phyloP scores from a whole-genome alignment of 1,140 invertebrate species.

The Rhyacophila brunnea region DNA sequence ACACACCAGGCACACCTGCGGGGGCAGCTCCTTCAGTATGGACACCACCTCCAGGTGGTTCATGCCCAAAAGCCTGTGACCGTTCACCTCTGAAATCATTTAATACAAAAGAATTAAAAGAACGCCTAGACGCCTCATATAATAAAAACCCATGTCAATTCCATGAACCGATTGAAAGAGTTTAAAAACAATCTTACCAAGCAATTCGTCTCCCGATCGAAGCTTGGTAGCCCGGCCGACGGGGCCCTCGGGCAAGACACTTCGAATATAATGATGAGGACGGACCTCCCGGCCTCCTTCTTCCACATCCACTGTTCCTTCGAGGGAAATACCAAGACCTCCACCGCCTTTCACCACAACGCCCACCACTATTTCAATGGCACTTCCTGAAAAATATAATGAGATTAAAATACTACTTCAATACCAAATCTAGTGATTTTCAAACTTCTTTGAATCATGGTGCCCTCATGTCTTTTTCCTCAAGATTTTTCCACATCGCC shows the following conservation, averaged over 20 bases:
- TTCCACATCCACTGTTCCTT: slow-evolving; percentile 95
- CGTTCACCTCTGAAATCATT: slow-evolving; percentile 82
- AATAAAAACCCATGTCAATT: background rate
- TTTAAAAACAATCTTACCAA: slow-evolving; percentile 56
- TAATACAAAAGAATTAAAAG: background rate
- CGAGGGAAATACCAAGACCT: slow-evolving; percentile 92
- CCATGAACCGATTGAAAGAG: too few species aligned
- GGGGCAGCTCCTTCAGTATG: slow-evolving; percentile 91
- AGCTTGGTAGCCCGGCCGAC: slow-evolving; percentile 85
- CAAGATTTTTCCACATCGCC: too few species aligned
- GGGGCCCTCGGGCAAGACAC: slow-evolving; percentile 90
- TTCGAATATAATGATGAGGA: slow-evolving; percentile 91
- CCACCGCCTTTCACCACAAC: slow-evolving; percentile 82
- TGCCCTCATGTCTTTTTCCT: too few species aligned
- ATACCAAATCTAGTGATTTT: too few species aligned
- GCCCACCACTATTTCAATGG: slow-evolving; percentile 87
- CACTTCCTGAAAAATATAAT: slow-evolving; percentile 57
- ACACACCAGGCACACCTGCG: slow-evolving; percentile 92
- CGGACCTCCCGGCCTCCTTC: slow-evolving; percentile 88
- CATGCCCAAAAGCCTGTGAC: slow-evolving; percentile 89
- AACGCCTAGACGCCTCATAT: too few species aligned
- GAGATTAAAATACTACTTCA: too few species aligned
- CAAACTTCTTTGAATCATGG: too few species aligned
- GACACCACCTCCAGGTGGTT: slow-evolving; percentile 95
- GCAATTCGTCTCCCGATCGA: slow-evolving; percentile 85